Conservation (phyloP, 2,797 vertebrate species). For the Gymnoscopelus braueri region DNA sequence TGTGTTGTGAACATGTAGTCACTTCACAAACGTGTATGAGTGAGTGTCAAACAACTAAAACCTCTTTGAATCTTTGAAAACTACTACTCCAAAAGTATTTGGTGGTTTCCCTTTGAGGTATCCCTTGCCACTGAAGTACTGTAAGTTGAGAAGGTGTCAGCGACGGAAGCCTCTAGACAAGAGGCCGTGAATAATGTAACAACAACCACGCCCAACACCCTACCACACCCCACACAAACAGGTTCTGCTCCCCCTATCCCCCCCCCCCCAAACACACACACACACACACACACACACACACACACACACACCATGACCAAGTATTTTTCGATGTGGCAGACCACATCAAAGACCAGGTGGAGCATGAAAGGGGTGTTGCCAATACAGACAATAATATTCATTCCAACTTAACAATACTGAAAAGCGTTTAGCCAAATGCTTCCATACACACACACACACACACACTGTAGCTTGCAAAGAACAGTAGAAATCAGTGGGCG, state of each 20-base stretch:
- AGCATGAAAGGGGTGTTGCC: constrained; percentile 13
- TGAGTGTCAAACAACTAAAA: too few relatives aligned
- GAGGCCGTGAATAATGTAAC: constrained; percentile 41
- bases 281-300: too few relatives aligned
- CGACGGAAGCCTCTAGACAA: constrained; percentile 34
- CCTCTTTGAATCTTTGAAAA: too few relatives aligned
- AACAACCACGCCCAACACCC: constrained; percentile 67
- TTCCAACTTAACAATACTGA: not conserved
- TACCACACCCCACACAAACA: constrained; percentile 72
- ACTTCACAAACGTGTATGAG: too few relatives aligned
- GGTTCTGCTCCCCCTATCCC: constrained; percentile 63
- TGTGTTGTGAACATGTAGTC: not conserved
- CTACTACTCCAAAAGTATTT: too few relatives aligned
- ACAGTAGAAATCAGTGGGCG: constrained; percentile 25
- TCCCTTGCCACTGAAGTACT: constrained; percentile 2
- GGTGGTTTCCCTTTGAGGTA: not conserved
- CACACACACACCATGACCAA: too few relatives aligned
- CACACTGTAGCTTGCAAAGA: constrained; percentile 28
- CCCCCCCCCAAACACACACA: not conserved
- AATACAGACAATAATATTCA: not conserved
- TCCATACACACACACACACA: not conserved
- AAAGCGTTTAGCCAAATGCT: not conserved
- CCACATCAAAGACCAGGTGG: constrained; percentile 56
- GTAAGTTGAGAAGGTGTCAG: constrained; percentile 50
- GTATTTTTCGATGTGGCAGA: constrained; percentile 13